Conservation (phyloP, 2,113 vertebrate genomes). For the Scomber scombrus region DNA sequence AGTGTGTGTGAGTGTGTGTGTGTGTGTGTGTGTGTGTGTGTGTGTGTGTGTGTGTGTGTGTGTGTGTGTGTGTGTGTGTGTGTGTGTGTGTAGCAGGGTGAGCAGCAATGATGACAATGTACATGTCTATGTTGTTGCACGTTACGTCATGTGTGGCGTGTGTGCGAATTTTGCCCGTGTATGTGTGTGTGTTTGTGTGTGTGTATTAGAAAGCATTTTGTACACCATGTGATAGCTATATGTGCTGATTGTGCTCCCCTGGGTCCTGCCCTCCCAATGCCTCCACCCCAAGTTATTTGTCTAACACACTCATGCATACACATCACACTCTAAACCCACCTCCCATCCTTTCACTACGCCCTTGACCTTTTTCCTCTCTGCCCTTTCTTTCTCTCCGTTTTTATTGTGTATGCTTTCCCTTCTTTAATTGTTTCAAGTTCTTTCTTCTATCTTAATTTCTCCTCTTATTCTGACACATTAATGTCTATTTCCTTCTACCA, state of each 20-base stretch:
- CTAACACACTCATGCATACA: slow-evolving; percentile 8
- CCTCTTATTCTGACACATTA: background rate
- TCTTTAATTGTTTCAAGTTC: background rate
- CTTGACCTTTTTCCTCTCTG: slow-evolving; percentile 43
- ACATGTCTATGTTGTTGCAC: slow-evolving; percentile 23
- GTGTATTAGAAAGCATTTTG: slow-evolving; percentile 29
- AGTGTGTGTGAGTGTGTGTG: too few relatives aligned
- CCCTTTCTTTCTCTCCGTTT: background rate
- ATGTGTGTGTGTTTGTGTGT: slow-evolving; percentile 12
- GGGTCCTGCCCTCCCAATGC: slow-evolving; percentile 60
- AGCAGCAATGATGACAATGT: background rate
- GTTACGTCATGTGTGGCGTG: slow-evolving; percentile 26
- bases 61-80: slow-evolving; percentile 18
- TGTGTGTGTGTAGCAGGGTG: background rate
- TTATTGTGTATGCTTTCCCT: background rate
- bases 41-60: background rate
- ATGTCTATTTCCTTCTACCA: background rate
- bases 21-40: slow-evolving; percentile 14
- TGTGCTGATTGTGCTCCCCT: slow-evolving; percentile 76
- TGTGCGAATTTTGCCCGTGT: slow-evolving; percentile 19
- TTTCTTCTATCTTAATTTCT: background rate
- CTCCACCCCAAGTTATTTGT: slow-evolving; percentile 67
- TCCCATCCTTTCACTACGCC: slow-evolving; percentile 11
- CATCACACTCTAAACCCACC: slow-evolving; percentile 24
- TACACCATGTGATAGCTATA: slow-evolving; percentile 69